Conservation (phyloP, 2,888 invertebrate species). For the Ferrisia virgata region DNA sequence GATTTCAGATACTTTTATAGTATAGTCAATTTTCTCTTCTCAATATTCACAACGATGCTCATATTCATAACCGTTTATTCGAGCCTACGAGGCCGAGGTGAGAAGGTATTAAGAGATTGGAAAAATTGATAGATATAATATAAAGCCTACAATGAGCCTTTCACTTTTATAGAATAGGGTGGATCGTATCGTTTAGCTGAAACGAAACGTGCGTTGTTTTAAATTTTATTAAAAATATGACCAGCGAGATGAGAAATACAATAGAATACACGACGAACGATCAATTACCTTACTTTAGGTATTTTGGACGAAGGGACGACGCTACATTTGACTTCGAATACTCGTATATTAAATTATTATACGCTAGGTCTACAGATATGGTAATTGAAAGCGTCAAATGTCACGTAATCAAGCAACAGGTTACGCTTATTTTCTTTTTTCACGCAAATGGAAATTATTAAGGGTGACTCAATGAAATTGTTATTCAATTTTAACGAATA, state of each 20-base stretch:
- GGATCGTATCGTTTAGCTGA: neutral
- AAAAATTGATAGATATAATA: neutral
- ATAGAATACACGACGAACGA: too few relatives aligned
- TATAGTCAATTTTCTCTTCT: too few relatives aligned
- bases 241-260: neutral
- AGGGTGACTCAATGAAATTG: neutral
- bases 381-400: neutral
- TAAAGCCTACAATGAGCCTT: neutral
- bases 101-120: neutral
- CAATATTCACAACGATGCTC: too few relatives aligned
- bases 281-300: too few relatives aligned
- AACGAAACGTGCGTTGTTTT: neutral
- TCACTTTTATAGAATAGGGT: neutral
- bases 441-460: neutral
- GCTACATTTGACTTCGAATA: too few relatives aligned
- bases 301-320: too few relatives aligned
- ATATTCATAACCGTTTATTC: neutral
- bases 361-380: neutral
- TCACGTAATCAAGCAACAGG: neutral
- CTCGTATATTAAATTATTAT: too few relatives aligned
- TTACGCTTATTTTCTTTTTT: too few relatives aligned
- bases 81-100: neutral
- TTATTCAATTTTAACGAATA: neutral
- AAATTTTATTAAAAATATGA: neutral
- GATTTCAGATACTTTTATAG: too few relatives aligned